Base-by-base conservation (phyloP, 53 echinoderm and acorn worm species). In the Antedon mediterranea region DNA sequence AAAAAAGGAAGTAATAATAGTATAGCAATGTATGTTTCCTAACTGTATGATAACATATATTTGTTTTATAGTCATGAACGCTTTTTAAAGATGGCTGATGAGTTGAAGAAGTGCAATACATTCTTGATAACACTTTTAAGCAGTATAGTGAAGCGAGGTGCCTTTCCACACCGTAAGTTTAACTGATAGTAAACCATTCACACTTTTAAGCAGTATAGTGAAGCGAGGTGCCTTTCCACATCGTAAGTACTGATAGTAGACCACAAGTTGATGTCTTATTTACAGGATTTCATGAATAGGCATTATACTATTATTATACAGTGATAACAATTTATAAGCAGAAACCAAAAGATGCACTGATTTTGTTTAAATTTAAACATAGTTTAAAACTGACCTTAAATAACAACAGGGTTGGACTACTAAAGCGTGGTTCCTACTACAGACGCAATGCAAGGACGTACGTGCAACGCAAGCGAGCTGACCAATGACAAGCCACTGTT, bases 191-290 rank as follows among this genome's bases (percentile, higher is more conserved):
- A 37, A 11, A 37, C 4, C 11, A 37, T n/a, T n/a, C n/a, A 88
- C 88, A 32, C 79, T 91, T 42, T 71, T 91, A 31, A 81, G 79
- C 71, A 91, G 84, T 72, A 88, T 88, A 81, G n/a, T n/a, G n/a
- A n/a, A n/a, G n/a, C n/a, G n/a, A 79, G 91, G 91, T 73, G 88
- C 91, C 26, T 91, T 91, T 31, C 91, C 91, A 30, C 91, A 91
- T 70, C 74, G 37, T 11, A 37, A 4, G 11, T 4, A 6, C 4
- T 37, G 4, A 37, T 37, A 37, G 11, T 37, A 37, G 11, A 37
- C 4, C 11, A 37, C 37, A 37, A 11, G n/a, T n/a, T n/a, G n/a
- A n/a, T n/a, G n/a, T n/a, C n/a, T n/a, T n/a, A n/a, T n/a, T n/a
- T n/a, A n/a, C n/a, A n/a, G n/a, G n/a, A n/a, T n/a, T n/a, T n/a